A percentile compares a stretch with the other conserved stretches of the same genome.
Evolutionary conservation across 2,113 vertebrate species (phyloP).

Genomic region (Cathartes aura): DNA sequence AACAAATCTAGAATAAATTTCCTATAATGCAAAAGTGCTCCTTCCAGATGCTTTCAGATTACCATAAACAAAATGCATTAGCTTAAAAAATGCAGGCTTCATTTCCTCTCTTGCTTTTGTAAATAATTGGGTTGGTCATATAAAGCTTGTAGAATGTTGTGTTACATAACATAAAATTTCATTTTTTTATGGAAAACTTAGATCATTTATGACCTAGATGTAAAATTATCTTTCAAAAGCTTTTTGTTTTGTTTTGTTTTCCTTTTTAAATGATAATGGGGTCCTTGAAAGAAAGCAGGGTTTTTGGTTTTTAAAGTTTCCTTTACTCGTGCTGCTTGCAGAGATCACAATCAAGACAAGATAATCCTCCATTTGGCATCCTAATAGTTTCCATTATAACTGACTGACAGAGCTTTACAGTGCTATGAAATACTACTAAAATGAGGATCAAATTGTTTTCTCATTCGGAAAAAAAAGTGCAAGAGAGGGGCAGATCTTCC

Average conservation of each 20-base stretch:
- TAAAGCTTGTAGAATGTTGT: neutral
- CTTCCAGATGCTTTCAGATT: slow-evolving; percentile 27
- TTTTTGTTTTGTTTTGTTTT: neutral
- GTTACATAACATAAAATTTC: neutral
- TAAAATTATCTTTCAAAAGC: neutral
- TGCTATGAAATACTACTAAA: neutral
- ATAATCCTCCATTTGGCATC: slow-evolving; percentile 38
- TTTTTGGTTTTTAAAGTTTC: neutral
- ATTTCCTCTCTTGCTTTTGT: neutral
- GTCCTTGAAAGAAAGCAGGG: neutral
- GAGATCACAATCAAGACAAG: neutral
- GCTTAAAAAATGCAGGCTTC: slow-evolving; percentile 4
- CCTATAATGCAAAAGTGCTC: slow-evolving; percentile 28
- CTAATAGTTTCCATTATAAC: slow-evolving; percentile 15
- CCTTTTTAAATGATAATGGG: neutral
- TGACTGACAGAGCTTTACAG: neutral
- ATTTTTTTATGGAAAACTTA: neutral
- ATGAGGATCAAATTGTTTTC: neutral
- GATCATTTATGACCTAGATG: neutral
- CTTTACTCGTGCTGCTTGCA: neutral
- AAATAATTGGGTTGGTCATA: slow-evolving; percentile 31
- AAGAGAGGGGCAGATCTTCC: neutral
- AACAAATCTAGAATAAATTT: slow-evolving; percentile 54
- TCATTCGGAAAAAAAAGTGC: neutral
- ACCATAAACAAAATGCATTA: slow-evolving; percentile 60